phyloP scores from a whole-genome alignment of 2,797 vertebrate species.

The Acanthiza pusilla region DNA sequence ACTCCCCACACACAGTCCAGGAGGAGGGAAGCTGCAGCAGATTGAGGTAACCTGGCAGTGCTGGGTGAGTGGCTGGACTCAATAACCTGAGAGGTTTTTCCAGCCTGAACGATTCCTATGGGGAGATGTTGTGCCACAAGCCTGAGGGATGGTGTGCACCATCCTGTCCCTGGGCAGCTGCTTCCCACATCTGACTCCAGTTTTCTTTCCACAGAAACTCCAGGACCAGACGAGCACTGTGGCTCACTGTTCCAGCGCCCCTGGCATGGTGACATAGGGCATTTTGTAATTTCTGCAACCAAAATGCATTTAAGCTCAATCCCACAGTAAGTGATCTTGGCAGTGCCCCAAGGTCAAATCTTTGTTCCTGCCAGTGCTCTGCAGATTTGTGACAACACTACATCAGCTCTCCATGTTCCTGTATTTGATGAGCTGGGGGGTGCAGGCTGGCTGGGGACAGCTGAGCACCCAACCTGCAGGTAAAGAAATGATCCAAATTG shows the following conservation, averaged over 20 bases:
- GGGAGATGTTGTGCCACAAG: neutral
- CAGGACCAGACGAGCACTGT: rapidly evolving
- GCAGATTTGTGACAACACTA: neutral
- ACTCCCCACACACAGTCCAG: neutral
- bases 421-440: neutral
- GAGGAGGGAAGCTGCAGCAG: neutral
- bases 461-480: neutral
- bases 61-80: neutral
- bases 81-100: neutral
- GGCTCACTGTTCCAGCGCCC: neutral
- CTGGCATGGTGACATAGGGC: neutral
- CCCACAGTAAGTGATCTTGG: neutral
- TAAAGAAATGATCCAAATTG: neutral
- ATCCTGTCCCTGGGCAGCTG: neutral
- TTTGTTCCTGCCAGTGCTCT: neutral
- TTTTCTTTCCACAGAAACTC: neutral
- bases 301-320: neutral
- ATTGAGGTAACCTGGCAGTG: neutral
- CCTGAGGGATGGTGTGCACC: neutral
- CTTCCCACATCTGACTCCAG: neutral
- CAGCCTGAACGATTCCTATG: neutral
- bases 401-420: neutral
- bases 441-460: neutral
- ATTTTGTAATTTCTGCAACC: neutral
- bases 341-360: neutral